Evolutionary conservation across 1,140 invertebrate species (phyloP).

Genomic region (Latrodectus geometricus): DNA sequence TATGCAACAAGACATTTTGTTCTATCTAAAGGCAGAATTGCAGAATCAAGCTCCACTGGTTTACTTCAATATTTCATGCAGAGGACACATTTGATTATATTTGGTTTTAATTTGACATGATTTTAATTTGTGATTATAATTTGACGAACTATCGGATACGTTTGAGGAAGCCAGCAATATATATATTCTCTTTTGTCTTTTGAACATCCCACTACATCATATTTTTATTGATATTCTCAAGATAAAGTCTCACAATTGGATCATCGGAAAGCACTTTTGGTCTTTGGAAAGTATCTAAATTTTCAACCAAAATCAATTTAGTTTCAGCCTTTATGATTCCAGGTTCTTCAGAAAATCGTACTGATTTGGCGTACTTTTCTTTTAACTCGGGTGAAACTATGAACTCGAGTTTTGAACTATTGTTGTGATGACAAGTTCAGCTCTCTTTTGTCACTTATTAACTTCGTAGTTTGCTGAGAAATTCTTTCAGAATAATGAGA

Average conservation of each 20-base stretch:
- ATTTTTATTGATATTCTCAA: neutral
- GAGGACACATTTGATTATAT: neutral
- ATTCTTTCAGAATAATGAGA: neutral
- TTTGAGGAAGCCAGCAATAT: neutral
- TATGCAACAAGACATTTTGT: neutral
- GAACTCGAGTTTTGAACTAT: neutral
- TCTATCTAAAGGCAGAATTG: neutral
- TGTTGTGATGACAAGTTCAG: neutral
- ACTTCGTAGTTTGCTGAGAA: no score
- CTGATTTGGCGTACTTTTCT: neutral
- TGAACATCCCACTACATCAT: neutral
- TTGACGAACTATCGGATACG: neutral
- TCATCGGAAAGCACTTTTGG: conserved; percentile 4
- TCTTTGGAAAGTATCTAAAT: neutral
- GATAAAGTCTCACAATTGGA: neutral
- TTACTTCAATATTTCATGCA: neutral
- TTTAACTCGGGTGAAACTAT: neutral
- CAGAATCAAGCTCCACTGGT: neutral
- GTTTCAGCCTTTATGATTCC: neutral
- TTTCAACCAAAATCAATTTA: neutral
- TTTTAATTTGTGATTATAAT: no score
- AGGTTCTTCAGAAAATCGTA: neutral
- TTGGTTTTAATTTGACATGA: no score
- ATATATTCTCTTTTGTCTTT: no score
- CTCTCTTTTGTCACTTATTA: no score